These are phyloP conservation scores for Chaetops frenatus DNA, from an alignment of 2,113 vertebrate species.

Conservation along the genomic window DNA sequence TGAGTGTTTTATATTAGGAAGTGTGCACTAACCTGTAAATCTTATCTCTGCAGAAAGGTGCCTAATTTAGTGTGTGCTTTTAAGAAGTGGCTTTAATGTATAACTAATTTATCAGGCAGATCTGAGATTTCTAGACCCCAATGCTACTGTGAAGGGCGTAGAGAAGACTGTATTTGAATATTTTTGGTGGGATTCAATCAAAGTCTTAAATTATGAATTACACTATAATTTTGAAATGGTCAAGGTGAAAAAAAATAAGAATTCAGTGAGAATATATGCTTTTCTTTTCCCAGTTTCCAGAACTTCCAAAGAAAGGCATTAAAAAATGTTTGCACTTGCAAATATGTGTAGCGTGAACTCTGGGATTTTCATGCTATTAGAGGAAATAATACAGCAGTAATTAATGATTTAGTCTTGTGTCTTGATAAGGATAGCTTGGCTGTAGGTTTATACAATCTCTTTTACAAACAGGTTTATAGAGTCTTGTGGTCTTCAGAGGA, in stretches of 20 bases:
- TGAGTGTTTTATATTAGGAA: background rate
- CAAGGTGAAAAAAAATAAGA: background rate
- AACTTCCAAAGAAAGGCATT: background rate
- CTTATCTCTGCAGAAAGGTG: background rate
- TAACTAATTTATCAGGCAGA: background rate
- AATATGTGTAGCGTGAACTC: background rate
- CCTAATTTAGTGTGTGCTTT: background rate
- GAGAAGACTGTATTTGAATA: background rate
- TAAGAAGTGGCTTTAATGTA: background rate
- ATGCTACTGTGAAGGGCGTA: background rate
- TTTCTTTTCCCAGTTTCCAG: background rate
- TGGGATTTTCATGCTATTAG: background rate
- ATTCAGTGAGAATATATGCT: background rate
- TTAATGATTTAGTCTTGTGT: background rate
- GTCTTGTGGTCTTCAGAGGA: background rate
- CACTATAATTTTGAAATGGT: background rate
- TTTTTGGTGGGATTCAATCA: background rate
- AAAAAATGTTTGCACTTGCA: background rate
- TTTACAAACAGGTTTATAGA: background rate
- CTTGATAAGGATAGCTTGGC: background rate
- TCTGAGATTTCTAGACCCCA: background rate
- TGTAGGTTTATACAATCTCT: background rate
- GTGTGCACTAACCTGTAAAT: background rate
- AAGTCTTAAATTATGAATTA: background rate
- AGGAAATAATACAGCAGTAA: background rate